Base-by-base conservation (phyloP, 2,888 invertebrate genomes). In the Lasioglossum villosulum region DNA sequence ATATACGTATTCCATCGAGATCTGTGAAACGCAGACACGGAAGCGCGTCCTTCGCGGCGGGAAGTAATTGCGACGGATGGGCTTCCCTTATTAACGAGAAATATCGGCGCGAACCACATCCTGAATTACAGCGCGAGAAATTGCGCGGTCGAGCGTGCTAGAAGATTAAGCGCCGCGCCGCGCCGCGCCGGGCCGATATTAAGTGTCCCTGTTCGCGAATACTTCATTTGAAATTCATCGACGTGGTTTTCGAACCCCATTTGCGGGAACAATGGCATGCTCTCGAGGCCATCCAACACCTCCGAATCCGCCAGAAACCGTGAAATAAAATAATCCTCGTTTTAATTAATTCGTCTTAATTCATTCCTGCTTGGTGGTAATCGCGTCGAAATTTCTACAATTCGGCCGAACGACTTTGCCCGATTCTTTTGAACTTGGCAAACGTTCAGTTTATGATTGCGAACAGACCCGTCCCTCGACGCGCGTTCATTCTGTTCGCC, bases 101-200 rank as follows among this genome's bases (percentile, higher is more conserved):
- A 85, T 79, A 86, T 85, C 86, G 86, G 71, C n/a, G 82, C 70
- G 66, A 71, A 79, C 72, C 81, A 23, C 77, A 39, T 70, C 45
- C 79, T 78, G 82, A 87, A 88, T 87, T 84, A 80, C 80, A 75
- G n/a, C 73, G 34, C 45, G 77, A 59, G 87, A 76, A 84, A 84
- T 84, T 84, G 75, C 80, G 77, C 78, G 72, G 56, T 75, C 79
- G 71, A 56, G 63, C 86, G 63, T 45, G 45, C 23, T 48, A 19
- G 75, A 80, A 80, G 84, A 88, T 84, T 84, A 87, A 87, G 74
- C 56, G 19, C 63, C 78, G 23, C 34, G 34, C 34, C 39, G 37
- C 37, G 8, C 37, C 37, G 73, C 56, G n/a, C 45, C 78, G 14
- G 30, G 14, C 37, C 82, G 77, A 81, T 86, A 86, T 79, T 82